These are phyloP conservation scores for Drosophila phalerata DNA, from an alignment of 2,888 invertebrate genomes.

Conservation along the genomic window DNA sequence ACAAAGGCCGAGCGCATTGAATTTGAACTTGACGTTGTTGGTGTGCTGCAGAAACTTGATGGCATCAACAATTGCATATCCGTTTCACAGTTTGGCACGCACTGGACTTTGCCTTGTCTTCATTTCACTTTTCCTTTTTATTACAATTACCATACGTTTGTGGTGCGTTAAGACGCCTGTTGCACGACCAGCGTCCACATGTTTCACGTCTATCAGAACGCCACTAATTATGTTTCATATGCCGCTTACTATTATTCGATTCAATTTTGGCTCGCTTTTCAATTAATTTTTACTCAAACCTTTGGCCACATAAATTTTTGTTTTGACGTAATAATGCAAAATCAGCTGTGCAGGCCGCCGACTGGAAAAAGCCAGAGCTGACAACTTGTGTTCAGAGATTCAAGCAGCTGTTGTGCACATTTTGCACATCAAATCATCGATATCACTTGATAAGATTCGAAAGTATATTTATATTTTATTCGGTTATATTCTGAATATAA, in stretches of 20 bases:
- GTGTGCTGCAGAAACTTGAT: constrained; percentile 16
- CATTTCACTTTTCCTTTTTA: constrained; percentile 6
- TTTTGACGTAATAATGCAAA: constrained; percentile 72
- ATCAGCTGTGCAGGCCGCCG: constrained; percentile 60
- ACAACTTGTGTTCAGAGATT: constrained; percentile 14
- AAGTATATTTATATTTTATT: not conserved
- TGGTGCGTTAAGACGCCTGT: constrained; percentile 35
- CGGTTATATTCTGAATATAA: not conserved
- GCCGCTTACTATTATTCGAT: not conserved
- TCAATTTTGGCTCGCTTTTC: constrained; percentile 17
- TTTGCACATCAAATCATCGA: constrained; percentile 16
- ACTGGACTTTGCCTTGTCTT: constrained; percentile 21
- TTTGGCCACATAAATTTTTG: constrained; percentile 49
- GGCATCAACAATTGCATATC: constrained; percentile 36
- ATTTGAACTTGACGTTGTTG: constrained; percentile 56
- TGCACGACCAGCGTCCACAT: constrained; percentile 25
- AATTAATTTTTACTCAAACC: constrained; percentile 42
- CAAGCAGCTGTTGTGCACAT: constrained; percentile 6
- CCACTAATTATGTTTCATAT: not conserved
- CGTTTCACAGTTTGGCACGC: constrained; percentile 46
- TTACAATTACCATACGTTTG: constrained; percentile 6
- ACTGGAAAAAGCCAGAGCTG: constrained; percentile 23
- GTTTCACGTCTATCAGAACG: not conserved
- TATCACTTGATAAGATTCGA: not conserved
- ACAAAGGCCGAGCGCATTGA: constrained; percentile 34